These are phyloP conservation scores for Polyodon spathula DNA, from an alignment of 2,113 vertebrate genomes.

Conservation along the genomic window DNA sequence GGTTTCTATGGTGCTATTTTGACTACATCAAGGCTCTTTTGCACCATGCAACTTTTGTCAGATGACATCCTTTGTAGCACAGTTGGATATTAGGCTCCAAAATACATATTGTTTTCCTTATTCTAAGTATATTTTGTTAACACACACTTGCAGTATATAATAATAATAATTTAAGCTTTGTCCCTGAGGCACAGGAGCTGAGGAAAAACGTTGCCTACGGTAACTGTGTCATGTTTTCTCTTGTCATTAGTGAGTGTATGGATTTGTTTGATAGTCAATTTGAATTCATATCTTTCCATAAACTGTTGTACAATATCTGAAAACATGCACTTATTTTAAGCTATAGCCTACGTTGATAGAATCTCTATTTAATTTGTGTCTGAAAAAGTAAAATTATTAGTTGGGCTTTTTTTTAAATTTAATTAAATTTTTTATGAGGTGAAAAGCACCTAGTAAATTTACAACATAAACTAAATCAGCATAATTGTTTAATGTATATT, in stretches of 20 bases:
- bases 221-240: slow-evolving; percentile 22
- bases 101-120: slow-evolving; percentile 9
- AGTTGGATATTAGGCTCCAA: slow-evolving; percentile 11
- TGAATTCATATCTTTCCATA: background rate
- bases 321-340: slow-evolving; percentile 8
- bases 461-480: too few species aligned
- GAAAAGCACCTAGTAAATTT: too few species aligned
- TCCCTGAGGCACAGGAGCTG: slow-evolving; percentile 14
- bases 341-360: too few species aligned
- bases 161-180: slow-evolving; percentile 25
- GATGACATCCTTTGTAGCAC: background rate
- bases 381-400: too few species aligned
- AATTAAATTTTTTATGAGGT: too few species aligned
- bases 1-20: too few species aligned
- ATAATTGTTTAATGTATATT: too few species aligned
- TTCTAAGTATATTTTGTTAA: slow-evolving; percentile 24
- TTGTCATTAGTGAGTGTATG: slow-evolving; percentile 10
- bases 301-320: background rate
- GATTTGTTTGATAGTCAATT: slow-evolving; percentile 11
- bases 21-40: background rate
- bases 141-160: slow-evolving; percentile 19
- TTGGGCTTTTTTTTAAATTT: too few species aligned
- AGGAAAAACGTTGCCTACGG: slow-evolving; percentile 22
- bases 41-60: background rate
- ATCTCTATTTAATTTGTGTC: too few species aligned